Conservation (phyloP, 2,797 vertebrate species). For the Aplochiton taeniatus region DNA sequence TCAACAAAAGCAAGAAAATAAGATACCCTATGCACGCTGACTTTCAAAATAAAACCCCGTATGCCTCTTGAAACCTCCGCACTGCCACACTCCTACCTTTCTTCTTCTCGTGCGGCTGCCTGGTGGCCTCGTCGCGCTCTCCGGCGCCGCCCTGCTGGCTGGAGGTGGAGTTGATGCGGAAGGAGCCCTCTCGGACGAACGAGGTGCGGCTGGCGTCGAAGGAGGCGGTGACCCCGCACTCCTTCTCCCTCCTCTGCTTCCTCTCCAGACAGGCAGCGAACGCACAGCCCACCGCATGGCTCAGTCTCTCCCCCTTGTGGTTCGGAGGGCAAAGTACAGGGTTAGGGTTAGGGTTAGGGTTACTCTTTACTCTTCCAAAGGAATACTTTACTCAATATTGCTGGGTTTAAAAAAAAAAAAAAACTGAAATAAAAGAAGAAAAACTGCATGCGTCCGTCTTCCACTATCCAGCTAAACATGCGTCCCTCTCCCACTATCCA, state of each 20-base stretch:
- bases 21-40: too few species aligned
- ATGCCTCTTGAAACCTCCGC: neutral
- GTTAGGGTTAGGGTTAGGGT: too few species aligned
- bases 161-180: conserved; percentile 79
- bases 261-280: conserved; percentile 91
- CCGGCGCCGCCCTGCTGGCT: conserved; percentile 64
- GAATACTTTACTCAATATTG: too few species aligned
- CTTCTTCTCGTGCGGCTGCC: conserved; percentile 82
- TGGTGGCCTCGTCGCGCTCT: conserved; percentile 76
- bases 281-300: conserved; percentile 90
- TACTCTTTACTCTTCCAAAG: too few species aligned
- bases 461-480: too few species aligned
- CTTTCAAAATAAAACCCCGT: too few species aligned
- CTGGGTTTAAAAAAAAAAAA: too few species aligned
- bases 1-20: too few species aligned
- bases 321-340: too few species aligned
- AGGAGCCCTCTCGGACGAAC: conserved; percentile 89
- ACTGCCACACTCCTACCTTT: conserved; percentile 73
- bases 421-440: too few species aligned
- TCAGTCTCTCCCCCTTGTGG: conserved; percentile 86
- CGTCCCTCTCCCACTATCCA: too few species aligned
- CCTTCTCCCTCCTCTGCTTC: conserved; percentile 90
- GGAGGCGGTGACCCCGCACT: conserved; percentile 89
- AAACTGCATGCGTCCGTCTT: too few species aligned
- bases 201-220: conserved; percentile 90